Base-by-base conservation (phyloP, 2,113 vertebrate species). In the Gila orcuttii region DNA sequence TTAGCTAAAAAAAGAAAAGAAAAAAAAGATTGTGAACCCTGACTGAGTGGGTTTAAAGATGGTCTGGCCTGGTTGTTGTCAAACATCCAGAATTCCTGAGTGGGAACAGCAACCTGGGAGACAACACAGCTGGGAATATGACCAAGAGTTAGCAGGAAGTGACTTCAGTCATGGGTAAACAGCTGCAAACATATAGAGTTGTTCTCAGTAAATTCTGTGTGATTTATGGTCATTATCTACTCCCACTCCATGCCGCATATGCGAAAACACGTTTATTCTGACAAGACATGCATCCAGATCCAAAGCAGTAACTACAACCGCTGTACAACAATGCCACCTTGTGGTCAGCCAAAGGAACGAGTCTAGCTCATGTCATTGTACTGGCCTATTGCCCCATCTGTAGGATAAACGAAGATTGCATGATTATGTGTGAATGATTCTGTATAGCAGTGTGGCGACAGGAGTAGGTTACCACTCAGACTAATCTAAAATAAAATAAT, bases 21-120 rank as follows among this genome's bases (percentile, higher is more conserved):
- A 86, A 64, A 84, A 39, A 10, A 87, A 86, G 85, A 88, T 86
- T 90, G 75, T 69, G 85, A 89, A 85, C 87, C 81, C 88, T 86
- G 88, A 91, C 86, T 90, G 89, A 86, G 87, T 86, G 88, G 92
- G 89, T 87, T 93, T 93, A 93, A 91, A 85, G 91, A 92, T 88
- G 92, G 86, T 92, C 92, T 89, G 90, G 92, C 71, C 92, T 93
- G 92, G 93, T 93, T 94, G 89, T 90, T 93, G 92, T 94, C 94
- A 95, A 91, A 91, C 90, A 28, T 94, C 92, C 93, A 94, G 91
- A 90, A 94, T 94, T 95, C 93, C 93, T 94, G 93, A 92, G 93
- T 95, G 94, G 94, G 94, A 95, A 94, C 91, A 45, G 75, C 88
- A 90, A 94, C 91, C 92, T 92, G 90, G 90, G 93, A 93, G 93